These are phyloP conservation scores for Sinhomidia bicolor DNA, from an alignment of 2,888 invertebrate genomes.

Conservation along the genomic window DNA sequence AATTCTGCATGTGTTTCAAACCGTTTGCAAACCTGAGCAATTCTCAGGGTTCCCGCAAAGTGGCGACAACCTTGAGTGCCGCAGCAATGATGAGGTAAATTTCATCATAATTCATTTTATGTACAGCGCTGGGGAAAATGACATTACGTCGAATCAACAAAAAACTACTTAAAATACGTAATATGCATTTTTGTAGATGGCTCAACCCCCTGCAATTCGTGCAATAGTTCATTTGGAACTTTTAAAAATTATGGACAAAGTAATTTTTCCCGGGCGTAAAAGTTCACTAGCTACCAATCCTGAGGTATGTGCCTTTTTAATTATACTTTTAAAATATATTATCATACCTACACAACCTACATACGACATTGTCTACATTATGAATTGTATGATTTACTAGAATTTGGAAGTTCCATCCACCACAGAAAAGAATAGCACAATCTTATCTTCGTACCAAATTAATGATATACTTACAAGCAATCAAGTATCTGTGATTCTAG, in stretches of 20 bases:
- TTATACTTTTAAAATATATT: not conserved
- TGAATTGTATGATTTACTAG: not conserved
- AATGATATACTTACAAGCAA: constrained; percentile 43
- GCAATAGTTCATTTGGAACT: constrained; percentile 69
- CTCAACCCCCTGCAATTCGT: constrained; percentile 53
- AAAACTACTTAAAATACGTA: no score
- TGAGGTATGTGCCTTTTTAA: constrained; percentile 25
- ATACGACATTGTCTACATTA: not conserved
- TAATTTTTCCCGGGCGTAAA: constrained; percentile 60
- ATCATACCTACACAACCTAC: not conserved
- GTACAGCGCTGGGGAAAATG: no score
- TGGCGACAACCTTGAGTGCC: constrained; percentile 55
- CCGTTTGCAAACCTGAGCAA: constrained; percentile 49
- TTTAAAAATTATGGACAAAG: constrained; percentile 69
- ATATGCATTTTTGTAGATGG: not conserved
- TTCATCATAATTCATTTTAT: not conserved
- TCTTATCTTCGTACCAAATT: not conserved
- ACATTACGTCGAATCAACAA: no score
- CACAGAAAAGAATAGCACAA: not conserved
- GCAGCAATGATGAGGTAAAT: constrained; percentile 52
- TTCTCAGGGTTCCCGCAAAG: constrained; percentile 6
- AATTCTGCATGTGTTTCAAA: constrained; percentile 65
- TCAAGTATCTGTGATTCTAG: constrained; percentile 52
- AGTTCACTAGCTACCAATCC: not conserved
- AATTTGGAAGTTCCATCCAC: not conserved